Conservation (phyloP, 2,113 vertebrate genomes). For the Calidris pygmaea region DNA sequence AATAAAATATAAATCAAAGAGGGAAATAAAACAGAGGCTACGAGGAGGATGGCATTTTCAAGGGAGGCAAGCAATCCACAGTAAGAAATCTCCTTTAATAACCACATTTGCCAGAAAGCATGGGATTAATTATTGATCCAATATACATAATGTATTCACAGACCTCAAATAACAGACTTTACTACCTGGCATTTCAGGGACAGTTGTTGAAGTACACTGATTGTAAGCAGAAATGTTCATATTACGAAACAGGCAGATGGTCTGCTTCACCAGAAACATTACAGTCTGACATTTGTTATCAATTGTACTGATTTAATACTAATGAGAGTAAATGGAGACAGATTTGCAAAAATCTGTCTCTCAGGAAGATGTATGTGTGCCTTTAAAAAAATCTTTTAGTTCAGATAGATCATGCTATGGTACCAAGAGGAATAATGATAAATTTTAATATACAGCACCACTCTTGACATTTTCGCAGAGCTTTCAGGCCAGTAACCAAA, state of each 20-base stretch:
- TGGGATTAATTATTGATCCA: background rate
- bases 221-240: constrained; percentile 52
- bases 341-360: constrained; percentile 60
- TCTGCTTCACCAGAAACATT: constrained; percentile 69
- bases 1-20: no score
- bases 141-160: background rate
- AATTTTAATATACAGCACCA: background rate
- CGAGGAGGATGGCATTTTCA: background rate
- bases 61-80: background rate
- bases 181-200: constrained; percentile 44
- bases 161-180: constrained; percentile 19
- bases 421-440: background rate
- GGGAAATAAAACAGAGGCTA: background rate
- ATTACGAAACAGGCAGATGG: constrained; percentile 72
- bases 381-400: constrained; percentile 36
- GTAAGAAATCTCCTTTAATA: background rate
- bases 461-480: background rate
- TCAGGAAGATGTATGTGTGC: constrained; percentile 15
- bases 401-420: background rate
- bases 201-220: constrained; percentile 23
- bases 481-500: constrained; percentile 6
- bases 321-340: constrained; percentile 66
- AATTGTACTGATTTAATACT: constrained; percentile 62
- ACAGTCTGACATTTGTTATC: constrained; percentile 75
- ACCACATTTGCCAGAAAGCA: background rate